A percentile compares a stretch with the other conserved stretches of the same genome.
Conservation (phyloP, 2,888 invertebrate species). For the Agrilus mali region DNA sequence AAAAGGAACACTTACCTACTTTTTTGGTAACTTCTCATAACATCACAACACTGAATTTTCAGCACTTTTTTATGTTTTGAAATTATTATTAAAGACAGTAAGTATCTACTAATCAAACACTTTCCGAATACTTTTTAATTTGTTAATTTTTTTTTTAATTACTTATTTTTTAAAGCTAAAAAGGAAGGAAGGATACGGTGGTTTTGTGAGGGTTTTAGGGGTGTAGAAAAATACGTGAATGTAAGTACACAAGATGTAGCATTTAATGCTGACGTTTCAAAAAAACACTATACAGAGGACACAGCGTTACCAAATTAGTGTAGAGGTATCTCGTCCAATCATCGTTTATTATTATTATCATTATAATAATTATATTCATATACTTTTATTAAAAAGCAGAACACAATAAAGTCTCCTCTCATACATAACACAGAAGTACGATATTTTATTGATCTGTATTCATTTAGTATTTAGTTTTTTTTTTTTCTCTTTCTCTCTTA, state of each 20-base stretch:
- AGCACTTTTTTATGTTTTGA: too few species aligned
- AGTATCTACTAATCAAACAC: too few species aligned
- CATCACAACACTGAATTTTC: too few species aligned
- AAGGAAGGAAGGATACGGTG: too few species aligned
- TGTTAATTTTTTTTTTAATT: too few species aligned
- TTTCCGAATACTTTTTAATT: too few species aligned
- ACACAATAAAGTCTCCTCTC: conserved; percentile 37
- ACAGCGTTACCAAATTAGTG: conserved; percentile 37
- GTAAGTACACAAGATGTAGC: conserved; percentile 40
- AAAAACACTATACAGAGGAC: conserved; percentile 39
- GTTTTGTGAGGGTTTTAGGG: too few species aligned
- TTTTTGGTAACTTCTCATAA: too few species aligned
- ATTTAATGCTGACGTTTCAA: conserved; percentile 40
- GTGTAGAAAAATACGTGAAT: conserved; percentile 9
- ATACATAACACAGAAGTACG: conserved; percentile 38
- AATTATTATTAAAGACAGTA: too few species aligned
- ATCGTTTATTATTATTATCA: conserved; percentile 27
- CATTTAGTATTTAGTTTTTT: conserved; percentile 16
- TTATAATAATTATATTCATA: conserved; percentile 23
- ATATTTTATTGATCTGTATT: conserved; percentile 28
- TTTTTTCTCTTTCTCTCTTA: too few species aligned
- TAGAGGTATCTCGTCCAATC: conserved; percentile 37
- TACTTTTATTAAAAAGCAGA: conserved; percentile 38
- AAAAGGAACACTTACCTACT: too few species aligned
- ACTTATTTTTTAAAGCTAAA: too few species aligned